Percentiles rank a stretch among this genome's conserved stretches.
Conservation (phyloP, 2,888 invertebrate genomes). For the Teleogryllus oceanicus region DNA sequence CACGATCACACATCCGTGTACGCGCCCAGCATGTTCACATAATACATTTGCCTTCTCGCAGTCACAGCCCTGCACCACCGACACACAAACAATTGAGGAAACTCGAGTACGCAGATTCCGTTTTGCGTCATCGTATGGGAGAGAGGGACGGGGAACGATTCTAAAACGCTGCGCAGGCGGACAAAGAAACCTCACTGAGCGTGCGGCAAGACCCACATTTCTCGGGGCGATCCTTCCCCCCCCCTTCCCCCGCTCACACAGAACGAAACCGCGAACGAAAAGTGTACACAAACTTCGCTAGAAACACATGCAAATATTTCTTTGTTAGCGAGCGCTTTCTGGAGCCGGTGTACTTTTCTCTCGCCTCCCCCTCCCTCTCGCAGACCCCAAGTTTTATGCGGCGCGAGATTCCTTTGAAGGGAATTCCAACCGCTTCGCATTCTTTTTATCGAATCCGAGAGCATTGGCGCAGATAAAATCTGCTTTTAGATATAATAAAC, state of each 20-base stretch:
- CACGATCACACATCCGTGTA: too few species aligned
- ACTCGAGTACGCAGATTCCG: too few species aligned
- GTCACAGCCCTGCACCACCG: too few species aligned
- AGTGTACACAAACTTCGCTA: neutral
- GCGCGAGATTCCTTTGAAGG: neutral
- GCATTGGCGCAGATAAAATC: conserved; percentile 7
- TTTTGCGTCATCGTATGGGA: too few species aligned
- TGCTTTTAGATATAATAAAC: conserved; percentile 1
- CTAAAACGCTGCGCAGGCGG: too few species aligned
- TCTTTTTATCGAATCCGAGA: conserved; percentile 1
- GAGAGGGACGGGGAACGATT: too few species aligned
- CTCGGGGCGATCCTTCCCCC: too few species aligned
- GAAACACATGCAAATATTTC: conserved; percentile 9
- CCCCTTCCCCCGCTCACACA: neutral
- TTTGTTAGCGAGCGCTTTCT: neutral
- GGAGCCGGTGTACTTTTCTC: neutral
- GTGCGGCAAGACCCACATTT: too few species aligned
- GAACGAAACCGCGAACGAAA: neutral
- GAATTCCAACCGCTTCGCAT: neutral
- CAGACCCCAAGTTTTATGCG: neutral
- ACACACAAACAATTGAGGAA: too few species aligned
- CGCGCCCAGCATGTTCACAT: too few species aligned
- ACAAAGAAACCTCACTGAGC: too few species aligned
- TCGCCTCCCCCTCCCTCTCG: neutral
- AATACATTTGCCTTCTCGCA: too few species aligned